A percentile compares a stretch with the other conserved stretches of the same genome.
These are phyloP conservation scores for Hemaris fuciformis DNA, from an alignment of 2,888 invertebrate species.

Conservation along the genomic window DNA sequence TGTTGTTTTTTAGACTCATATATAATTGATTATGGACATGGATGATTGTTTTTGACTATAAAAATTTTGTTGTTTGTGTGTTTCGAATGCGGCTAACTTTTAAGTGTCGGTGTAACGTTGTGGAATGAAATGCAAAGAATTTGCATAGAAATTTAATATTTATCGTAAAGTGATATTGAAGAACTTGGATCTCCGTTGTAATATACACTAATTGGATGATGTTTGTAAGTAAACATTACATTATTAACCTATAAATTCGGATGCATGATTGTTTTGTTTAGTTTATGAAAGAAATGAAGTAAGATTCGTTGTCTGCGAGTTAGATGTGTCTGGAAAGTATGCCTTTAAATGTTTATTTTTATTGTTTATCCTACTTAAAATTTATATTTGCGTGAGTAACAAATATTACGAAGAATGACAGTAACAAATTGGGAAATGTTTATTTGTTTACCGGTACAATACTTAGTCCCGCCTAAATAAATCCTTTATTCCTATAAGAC, in stretches of 20 bases:
- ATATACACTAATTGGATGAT: slow-evolving; percentile 16
- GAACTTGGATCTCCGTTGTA: neutral
- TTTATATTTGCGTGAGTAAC: neutral
- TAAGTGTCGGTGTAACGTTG: slow-evolving; percentile 13
- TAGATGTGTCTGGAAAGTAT: neutral
- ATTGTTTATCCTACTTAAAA: neutral
- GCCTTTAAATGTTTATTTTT: neutral
- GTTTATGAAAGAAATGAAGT: neutral
- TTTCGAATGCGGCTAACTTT: neutral
- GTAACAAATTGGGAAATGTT: neutral
- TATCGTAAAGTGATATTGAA: neutral
- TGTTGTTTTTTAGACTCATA: slow-evolving; percentile 17
- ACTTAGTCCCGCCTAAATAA: neutral
- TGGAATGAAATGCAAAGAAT: slow-evolving; percentile 15
- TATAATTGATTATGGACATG: neutral
- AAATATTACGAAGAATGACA: neutral
- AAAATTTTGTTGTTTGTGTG: neutral
- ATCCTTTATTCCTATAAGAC: neutral
- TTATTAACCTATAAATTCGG: neutral
- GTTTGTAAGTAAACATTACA: slow-evolving; percentile 17
- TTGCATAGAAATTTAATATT: neutral
- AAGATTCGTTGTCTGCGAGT: neutral
- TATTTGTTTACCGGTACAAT: neutral
- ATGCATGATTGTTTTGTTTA: slow-evolving; percentile 11
- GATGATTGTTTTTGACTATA: neutral